phyloP scores from a whole-genome alignment of 2,888 invertebrate genomes.

The Fabriciana adippe region DNA sequence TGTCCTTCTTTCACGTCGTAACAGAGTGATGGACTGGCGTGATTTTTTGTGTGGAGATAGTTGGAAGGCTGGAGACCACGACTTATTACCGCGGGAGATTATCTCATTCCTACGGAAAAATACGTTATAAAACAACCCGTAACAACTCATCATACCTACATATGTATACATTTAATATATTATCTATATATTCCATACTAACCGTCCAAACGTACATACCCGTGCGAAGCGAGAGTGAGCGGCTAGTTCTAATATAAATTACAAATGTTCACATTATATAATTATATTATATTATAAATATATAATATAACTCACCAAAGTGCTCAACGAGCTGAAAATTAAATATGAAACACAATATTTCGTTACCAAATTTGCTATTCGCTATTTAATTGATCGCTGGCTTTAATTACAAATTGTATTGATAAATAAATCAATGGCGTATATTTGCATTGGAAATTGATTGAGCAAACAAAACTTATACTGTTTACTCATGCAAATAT shows the following conservation, averaged over 20 bases:
- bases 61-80: too few relatives aligned
- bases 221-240: too few relatives aligned
- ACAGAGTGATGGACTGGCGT: too few relatives aligned
- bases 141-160: too few relatives aligned
- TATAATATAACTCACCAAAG: constrained; percentile 7
- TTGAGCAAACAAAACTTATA: constrained; percentile 1
- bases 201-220: too few relatives aligned
- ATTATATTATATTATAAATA: background rate
- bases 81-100: too few relatives aligned
- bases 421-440: constrained; percentile 21
- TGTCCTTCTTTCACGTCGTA: too few relatives aligned
- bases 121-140: too few relatives aligned
- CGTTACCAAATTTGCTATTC: constrained; percentile 17
- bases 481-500: constrained; percentile 5
- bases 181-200: too few relatives aligned
- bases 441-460: constrained; percentile 18
- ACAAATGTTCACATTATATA: background rate
- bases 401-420: constrained; percentile 28
- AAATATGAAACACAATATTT: constrained; percentile 22
- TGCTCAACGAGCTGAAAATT: constrained; percentile 20
- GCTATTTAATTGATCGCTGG: constrained; percentile 10
- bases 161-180: too few relatives aligned
- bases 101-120: too few relatives aligned
- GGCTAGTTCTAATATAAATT: background rate
- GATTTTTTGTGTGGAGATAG: too few relatives aligned